A percentile compares a stretch with the other conserved stretches of the same genome.
These are phyloP conservation scores for Engraulis encrasicolus DNA, from an alignment of 2,113 vertebrate species.

Conservation along the genomic window DNA sequence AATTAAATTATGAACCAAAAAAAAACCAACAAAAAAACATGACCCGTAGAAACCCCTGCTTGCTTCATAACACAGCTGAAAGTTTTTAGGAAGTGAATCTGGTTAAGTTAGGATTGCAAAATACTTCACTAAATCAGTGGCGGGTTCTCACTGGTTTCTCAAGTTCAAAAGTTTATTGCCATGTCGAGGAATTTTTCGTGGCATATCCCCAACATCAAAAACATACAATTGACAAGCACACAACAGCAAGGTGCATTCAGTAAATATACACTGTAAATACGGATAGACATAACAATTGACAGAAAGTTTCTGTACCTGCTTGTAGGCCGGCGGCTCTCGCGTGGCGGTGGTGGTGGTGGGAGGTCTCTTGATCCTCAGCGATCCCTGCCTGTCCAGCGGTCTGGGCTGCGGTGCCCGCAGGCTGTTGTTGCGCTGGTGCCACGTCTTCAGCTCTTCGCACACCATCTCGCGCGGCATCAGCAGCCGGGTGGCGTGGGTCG, in stretches of 20 bases:
- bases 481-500: slow-evolving; percentile 67
- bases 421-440: slow-evolving; percentile 81
- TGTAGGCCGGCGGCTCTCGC: slow-evolving; percentile 66
- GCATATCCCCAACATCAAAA: too few relatives aligned
- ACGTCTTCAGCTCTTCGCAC: slow-evolving; percentile 83
- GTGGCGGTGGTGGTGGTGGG: too few relatives aligned
- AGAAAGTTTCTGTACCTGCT: slow-evolving; percentile 45
- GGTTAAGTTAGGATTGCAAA: not conserved
- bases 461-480: slow-evolving; percentile 77
- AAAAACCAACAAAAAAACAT: not conserved
- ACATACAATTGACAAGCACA: too few relatives aligned
- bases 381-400: slow-evolving; percentile 73
- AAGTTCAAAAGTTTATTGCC: too few relatives aligned
- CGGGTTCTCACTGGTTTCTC: slow-evolving; percentile 68
- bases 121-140: not conserved
- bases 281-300: too few relatives aligned
- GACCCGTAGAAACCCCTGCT: not conserved
- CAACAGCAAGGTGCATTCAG: too few relatives aligned
- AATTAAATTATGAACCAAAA: not conserved
- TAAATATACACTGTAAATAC: too few relatives aligned
- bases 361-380: slow-evolving; percentile 65
- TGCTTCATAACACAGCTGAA: not conserved
- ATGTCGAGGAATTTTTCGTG: too few relatives aligned
- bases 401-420: slow-evolving; percentile 62
- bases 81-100: not conserved